These are phyloP conservation scores for Ataeniobius toweri DNA, from an alignment of 2,797 vertebrate genomes.

Conservation along the genomic window DNA sequence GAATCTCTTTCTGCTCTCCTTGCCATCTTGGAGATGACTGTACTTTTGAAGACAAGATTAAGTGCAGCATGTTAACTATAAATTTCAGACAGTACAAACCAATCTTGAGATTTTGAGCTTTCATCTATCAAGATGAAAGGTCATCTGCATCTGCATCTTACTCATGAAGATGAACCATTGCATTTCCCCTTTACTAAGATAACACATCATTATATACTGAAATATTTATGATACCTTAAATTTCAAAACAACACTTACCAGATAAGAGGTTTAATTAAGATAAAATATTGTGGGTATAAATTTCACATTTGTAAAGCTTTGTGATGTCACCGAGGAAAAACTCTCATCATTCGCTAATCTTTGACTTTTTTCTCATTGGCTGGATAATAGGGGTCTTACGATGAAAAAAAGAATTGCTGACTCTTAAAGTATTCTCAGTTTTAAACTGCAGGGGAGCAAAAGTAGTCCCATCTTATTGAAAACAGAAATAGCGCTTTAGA, in stretches of 20 bases:
- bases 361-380: background rate
- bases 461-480: too few relatives aligned
- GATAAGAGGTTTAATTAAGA: background rate
- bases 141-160: background rate
- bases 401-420: background rate
- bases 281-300: background rate
- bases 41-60: conserved; percentile 45
- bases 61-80: conserved; percentile 22
- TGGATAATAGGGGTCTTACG: background rate
- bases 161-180: background rate
- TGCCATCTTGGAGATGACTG: conserved; percentile 27
- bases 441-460: background rate
- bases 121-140: background rate
- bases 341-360: background rate
- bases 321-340: background rate
- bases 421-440: background rate
- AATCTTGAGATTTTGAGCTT: background rate
- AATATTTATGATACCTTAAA: background rate
- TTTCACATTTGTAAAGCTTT: background rate
- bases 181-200: background rate
- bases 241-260: background rate
- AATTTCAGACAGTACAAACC: background rate
- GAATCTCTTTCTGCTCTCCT: conserved; percentile 74
- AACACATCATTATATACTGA: too few relatives aligned
- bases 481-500: background rate